phyloP scores from a whole-genome alignment of 2,888 invertebrate genomes.

The Zygaena filipendulae region DNA sequence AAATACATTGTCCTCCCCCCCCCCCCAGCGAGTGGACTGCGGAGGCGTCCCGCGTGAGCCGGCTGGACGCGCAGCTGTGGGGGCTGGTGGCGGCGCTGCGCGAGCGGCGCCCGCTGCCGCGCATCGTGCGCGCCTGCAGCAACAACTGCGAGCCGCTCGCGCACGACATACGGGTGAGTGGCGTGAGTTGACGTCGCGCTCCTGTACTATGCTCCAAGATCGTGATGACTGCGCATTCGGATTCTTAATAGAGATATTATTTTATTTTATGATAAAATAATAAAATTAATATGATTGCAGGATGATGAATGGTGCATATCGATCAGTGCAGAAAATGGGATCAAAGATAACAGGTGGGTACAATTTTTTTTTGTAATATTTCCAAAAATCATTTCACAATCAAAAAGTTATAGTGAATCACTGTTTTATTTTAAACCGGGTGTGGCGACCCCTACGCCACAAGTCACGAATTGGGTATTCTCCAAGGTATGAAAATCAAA shows the following conservation, averaged over 20 bases:
- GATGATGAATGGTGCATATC: conserved; percentile 45
- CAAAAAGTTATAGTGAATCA: too few relatives aligned
- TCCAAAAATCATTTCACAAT: too few relatives aligned
- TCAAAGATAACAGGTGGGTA: conserved; percentile 38
- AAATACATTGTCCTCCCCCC: too few relatives aligned
- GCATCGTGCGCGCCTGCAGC: conserved; percentile 26
- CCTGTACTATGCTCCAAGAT: too few relatives aligned
- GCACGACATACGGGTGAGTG: conserved; percentile 27
- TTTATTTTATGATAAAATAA: background rate
- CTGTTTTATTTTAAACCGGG: too few relatives aligned
- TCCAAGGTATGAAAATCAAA: too few relatives aligned
- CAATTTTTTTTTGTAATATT: too few relatives aligned
- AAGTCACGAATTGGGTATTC: too few relatives aligned
- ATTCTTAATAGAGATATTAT: background rate
- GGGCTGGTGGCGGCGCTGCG: conserved; percentile 29
- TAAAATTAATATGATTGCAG: too few relatives aligned
- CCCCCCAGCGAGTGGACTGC: conserved; percentile 39
- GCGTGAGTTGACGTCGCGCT: too few relatives aligned
- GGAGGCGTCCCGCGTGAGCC: conserved; percentile 25
- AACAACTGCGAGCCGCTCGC: conserved; percentile 30
- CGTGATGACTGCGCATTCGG: too few relatives aligned
- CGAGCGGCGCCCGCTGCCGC: conserved; percentile 29
- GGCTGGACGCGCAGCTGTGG: conserved; percentile 34
- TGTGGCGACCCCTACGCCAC: too few relatives aligned
- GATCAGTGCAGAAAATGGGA: conserved; percentile 30